Percentiles rank a stretch among this genome's conserved stretches.
Evolutionary conservation across 2,888 invertebrate genomes (phyloP).

Genomic region (Meghimatium bilineatum): DNA sequence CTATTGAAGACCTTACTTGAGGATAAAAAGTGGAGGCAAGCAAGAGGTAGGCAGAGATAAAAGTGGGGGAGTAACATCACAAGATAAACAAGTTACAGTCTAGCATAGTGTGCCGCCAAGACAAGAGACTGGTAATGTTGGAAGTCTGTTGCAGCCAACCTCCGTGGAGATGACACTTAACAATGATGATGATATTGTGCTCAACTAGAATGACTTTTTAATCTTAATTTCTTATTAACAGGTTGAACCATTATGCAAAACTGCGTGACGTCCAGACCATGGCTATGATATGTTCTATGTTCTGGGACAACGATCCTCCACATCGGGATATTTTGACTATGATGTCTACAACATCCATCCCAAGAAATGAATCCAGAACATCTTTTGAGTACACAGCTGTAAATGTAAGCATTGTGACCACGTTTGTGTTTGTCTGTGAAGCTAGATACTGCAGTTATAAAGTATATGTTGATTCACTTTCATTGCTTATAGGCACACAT

Average conservation of each 20-base stretch:
- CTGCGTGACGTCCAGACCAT: slow-evolving; percentile 93
- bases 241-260: slow-evolving; percentile 77
- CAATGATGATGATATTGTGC: too few species aligned
- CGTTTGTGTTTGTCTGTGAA: not conserved
- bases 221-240: slow-evolving; percentile 61
- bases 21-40: too few species aligned
- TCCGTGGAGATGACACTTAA: too few species aligned
- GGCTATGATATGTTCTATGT: slow-evolving; percentile 93
- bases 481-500: not conserved
- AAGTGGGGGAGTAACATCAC: too few species aligned
- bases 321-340: not conserved
- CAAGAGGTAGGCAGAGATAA: too few species aligned
- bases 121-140: too few species aligned
- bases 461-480: not conserved
- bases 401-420: slow-evolving; percentile 62
- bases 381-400: slow-evolving; percentile 65
- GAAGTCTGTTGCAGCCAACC: too few species aligned
- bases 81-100: too few species aligned
- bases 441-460: not conserved
- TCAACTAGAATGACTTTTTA: too few species aligned
- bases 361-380: slow-evolving; percentile 43
- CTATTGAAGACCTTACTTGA: too few species aligned
- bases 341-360: slow-evolving; percentile 59
- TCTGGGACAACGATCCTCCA: slow-evolving; percentile 80
- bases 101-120: too few species aligned